Evolutionary conservation across 2,888 invertebrate genomes (phyloP).

Genomic region (Trissolcus japonicus): DNA sequence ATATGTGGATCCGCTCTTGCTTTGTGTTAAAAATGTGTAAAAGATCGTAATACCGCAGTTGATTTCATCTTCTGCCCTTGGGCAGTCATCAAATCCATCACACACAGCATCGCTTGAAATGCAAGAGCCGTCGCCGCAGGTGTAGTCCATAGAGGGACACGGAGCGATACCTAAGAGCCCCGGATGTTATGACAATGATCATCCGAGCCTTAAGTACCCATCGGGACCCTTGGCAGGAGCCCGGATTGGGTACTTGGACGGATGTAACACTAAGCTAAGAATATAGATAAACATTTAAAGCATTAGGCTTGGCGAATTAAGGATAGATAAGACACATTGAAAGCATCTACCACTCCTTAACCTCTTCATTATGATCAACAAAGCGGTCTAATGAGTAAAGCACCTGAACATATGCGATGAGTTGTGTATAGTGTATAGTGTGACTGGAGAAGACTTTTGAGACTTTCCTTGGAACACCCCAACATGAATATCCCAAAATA

Average conservation of each 20-base stretch:
- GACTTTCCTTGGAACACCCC: constrained; percentile 1
- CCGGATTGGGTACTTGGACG: constrained; percentile 36
- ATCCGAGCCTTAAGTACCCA: constrained; percentile 60
- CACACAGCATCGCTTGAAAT: constrained; percentile 83
- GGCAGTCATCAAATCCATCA: constrained; percentile 85
- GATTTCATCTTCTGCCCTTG: constrained; percentile 77
- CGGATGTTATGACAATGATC: constrained; percentile 62
- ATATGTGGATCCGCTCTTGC: no score
- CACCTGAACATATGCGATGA: constrained; percentile 53
- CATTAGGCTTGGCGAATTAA: constrained; percentile 62
- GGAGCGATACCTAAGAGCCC: constrained; percentile 70
- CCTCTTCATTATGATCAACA: constrained; percentile 55
- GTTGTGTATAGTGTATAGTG: constrained; percentile 5
- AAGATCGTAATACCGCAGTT: constrained; percentile 70
- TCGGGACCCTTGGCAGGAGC: not conserved
- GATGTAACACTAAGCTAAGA: constrained; percentile 61
- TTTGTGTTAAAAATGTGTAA: constrained; percentile 21
- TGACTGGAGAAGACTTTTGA: not conserved
- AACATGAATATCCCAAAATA: not conserved
- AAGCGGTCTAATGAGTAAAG: constrained; percentile 70
- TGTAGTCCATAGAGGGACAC: constrained; percentile 79
- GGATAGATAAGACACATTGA: constrained; percentile 62
- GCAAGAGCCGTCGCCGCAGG: constrained; percentile 85
- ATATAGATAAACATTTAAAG: constrained; percentile 71
- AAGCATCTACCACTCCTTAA: constrained; percentile 64